phyloP scores from a whole-genome alignment of 2,797 vertebrate genomes.

The Cheirogaleus major region DNA sequence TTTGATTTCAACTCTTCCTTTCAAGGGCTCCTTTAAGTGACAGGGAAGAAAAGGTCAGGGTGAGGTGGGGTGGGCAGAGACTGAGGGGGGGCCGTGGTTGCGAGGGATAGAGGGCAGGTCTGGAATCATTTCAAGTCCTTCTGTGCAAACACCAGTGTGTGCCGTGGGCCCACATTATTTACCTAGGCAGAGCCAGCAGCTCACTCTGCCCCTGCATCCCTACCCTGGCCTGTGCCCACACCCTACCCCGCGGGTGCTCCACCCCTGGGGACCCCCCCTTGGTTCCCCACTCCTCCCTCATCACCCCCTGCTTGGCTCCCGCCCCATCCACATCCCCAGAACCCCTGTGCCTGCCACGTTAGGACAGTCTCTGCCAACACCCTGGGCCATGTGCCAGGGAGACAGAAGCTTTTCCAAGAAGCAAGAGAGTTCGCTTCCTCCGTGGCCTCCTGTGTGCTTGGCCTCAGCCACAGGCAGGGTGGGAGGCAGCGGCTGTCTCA shows the following conservation, averaged over 20 bases:
- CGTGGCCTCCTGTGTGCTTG: neutral
- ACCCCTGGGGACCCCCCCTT: neutral
- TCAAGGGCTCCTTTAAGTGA: conserved; percentile 65
- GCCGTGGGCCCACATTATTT: conserved; percentile 60
- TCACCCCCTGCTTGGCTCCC: neutral
- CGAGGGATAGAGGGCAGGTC: conserved; percentile 64
- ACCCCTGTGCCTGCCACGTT: conserved; percentile 68
- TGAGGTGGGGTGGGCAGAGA: conserved; percentile 36
- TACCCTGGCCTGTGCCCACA: neutral
- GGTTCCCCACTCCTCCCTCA: too few species aligned
- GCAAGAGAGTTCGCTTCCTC: neutral
- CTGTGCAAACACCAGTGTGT: conserved; percentile 73
- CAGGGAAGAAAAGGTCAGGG: conserved; percentile 70
- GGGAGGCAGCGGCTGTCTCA: neutral
- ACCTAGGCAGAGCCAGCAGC: conserved; percentile 52
- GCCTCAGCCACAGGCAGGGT: neutral
- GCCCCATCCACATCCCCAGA: conserved; percentile 50
- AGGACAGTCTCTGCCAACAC: conserved; percentile 68
- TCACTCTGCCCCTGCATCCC: conserved; percentile 38
- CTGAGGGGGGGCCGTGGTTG: neutral
- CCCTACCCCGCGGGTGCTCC: conserved; percentile 2
- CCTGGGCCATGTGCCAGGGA: conserved; percentile 58
- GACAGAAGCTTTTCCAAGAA: conserved; percentile 20
- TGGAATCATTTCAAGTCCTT: conserved; percentile 72
- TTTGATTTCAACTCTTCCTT: conserved; percentile 36